Percentiles rank a stretch among this genome's conserved stretches.
Evolutionary conservation across 2,113 vertebrate species (phyloP).

Genomic region (Sturnira hondurensis): DNA sequence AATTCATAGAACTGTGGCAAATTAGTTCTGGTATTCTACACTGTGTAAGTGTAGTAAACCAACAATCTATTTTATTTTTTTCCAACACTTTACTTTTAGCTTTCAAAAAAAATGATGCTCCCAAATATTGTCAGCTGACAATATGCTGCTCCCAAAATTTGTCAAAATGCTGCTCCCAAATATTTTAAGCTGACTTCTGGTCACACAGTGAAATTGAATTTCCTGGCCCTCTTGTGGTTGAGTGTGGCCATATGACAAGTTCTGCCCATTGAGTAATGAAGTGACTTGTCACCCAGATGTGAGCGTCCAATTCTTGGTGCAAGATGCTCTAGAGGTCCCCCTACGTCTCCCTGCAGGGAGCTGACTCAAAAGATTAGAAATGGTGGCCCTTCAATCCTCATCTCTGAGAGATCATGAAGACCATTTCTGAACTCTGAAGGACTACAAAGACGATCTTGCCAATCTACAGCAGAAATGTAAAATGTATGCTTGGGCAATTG

Average conservation of each 20-base stretch:
- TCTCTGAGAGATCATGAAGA: background rate
- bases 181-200: background rate
- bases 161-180: background rate
- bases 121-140: background rate
- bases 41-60: background rate
- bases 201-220: background rate
- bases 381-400: background rate
- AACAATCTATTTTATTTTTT: background rate
- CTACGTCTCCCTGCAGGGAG: background rate
- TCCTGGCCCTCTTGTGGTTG: background rate
- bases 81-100: background rate
- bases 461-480: background rate
- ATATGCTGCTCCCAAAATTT: background rate
- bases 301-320: background rate
- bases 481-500: background rate
- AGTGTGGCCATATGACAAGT: background rate
- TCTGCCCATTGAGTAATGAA: background rate
- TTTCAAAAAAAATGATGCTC: background rate
- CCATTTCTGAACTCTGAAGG: conserved; percentile 14
- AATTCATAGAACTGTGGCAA: background rate
- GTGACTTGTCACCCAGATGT: background rate
- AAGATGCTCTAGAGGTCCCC: background rate
- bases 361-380: background rate
- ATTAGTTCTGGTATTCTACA: conserved; percentile 17
- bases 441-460: background rate